These are phyloP conservation scores for Phylloscopus trochiloides DNA, from an alignment of 2,113 vertebrate genomes.

Conservation along the genomic window DNA sequence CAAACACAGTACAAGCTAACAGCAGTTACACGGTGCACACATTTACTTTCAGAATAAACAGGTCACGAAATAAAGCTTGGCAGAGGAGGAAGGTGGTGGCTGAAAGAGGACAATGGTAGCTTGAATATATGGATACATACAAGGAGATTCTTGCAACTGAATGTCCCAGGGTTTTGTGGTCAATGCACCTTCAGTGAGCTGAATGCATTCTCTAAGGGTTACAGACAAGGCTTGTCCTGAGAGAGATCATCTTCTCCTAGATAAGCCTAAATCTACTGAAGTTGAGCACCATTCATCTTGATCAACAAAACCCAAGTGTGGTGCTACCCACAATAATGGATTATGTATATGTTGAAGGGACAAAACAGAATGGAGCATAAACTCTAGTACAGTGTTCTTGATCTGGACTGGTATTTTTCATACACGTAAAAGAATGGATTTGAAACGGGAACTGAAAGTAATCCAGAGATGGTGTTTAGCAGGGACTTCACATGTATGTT, in stretches of 20 bases:
- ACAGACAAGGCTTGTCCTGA: background rate
- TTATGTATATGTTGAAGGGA: background rate
- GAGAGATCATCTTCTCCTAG: background rate
- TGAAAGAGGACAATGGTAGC: background rate
- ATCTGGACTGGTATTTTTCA: background rate
- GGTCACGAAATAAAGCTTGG: background rate
- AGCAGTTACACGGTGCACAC: conserved; percentile 27
- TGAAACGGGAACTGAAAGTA: background rate
- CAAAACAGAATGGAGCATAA: background rate
- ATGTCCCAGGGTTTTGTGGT: background rate
- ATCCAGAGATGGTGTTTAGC: background rate
- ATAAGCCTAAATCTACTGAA: background rate
- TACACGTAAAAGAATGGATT: background rate
- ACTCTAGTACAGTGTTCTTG: background rate
- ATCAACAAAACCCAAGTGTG: background rate
- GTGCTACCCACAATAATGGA: background rate
- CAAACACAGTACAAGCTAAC: conserved; percentile 11
- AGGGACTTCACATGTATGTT: background rate
- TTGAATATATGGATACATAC: background rate
- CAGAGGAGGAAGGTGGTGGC: background rate
- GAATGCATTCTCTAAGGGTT: background rate
- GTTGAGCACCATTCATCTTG: background rate
- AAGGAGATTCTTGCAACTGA: background rate
- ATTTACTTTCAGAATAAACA: conserved; percentile 29
- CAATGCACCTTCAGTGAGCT: background rate